These are phyloP conservation scores for Esperia sulphurella DNA, from an alignment of 2,888 invertebrate species.

Conservation along the genomic window DNA sequence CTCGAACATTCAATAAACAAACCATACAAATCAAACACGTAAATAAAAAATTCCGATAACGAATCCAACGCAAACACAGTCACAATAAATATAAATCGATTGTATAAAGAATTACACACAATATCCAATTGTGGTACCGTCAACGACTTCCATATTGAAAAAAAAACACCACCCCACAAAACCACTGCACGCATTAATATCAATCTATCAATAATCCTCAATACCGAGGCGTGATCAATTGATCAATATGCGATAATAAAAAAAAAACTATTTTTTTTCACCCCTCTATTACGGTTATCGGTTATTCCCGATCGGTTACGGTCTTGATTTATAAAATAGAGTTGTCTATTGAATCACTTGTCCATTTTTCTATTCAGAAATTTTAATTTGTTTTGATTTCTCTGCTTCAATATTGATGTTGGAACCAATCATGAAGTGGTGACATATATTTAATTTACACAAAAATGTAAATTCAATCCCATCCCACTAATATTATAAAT, in stretches of 20 bases:
- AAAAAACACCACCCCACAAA: constrained; percentile 65
- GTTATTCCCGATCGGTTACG: constrained; percentile 56
- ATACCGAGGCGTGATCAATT: constrained; percentile 71
- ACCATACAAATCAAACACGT: constrained; percentile 30
- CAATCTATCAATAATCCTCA: constrained; percentile 75
- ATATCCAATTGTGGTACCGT: constrained; percentile 68
- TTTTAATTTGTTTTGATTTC: constrained; percentile 5
- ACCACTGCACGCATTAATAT: constrained; percentile 54
- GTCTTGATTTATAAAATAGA: constrained; percentile 45
- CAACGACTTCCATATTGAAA: constrained; percentile 60
- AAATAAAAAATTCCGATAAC: constrained; percentile 44
- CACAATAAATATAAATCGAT: constrained; percentile 39
- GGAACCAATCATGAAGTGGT: not conserved
- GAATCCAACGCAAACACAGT: constrained; percentile 44
- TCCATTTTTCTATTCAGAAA: constrained; percentile 5
- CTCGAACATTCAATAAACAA: constrained; percentile 30
- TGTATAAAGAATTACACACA: constrained; percentile 60
- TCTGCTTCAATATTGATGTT: not conserved
- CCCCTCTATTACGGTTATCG: constrained; percentile 52
- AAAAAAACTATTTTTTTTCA: constrained; percentile 50
- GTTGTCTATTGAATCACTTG: constrained; percentile 59
- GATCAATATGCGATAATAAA: constrained; percentile 65
- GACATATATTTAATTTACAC: no score
- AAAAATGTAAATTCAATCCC: no score
- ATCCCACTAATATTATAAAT: no score